Percentiles rank a stretch among this genome's conserved stretches.
phyloP scores from a whole-genome alignment of 2,113 vertebrate species.

The Rhinoptilus africanus region DNA sequence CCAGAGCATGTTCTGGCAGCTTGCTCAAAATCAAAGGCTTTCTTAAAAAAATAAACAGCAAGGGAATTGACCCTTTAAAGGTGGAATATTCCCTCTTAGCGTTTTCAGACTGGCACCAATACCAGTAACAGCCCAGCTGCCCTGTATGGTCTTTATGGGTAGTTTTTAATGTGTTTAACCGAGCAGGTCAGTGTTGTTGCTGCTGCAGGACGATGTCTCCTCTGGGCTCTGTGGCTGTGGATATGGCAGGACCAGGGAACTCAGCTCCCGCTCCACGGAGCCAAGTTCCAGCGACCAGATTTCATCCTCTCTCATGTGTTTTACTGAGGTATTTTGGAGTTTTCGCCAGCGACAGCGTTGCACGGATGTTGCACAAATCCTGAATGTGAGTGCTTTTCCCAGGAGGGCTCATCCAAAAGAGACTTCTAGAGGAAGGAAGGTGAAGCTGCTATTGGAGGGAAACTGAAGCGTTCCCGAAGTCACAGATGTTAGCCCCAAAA shows the following conservation, averaged over 20 bases:
- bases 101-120: neutral
- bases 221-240: neutral
- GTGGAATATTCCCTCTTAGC: neutral
- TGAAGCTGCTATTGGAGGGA: neutral
- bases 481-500: neutral
- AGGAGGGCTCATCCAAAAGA: neutral
- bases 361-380: neutral
- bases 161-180: accelerated
- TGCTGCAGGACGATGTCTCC: neutral
- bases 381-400: neutral
- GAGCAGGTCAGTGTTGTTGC: neutral
- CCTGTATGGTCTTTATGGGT: neutral
- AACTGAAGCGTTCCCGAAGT: neutral
- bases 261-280: neutral
- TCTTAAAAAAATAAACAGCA: slow-evolving; percentile 20
- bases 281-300: neutral
- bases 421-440: neutral
- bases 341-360: neutral
- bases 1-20: neutral
- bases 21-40: neutral
- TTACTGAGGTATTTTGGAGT: neutral
- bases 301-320: accelerated
- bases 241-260: accelerated
- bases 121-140: neutral
- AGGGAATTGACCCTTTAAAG: neutral